Percentiles rank a stretch among this genome's conserved stretches.
Conservation (phyloP, 2,113 vertebrate species). For the Conger conger region DNA sequence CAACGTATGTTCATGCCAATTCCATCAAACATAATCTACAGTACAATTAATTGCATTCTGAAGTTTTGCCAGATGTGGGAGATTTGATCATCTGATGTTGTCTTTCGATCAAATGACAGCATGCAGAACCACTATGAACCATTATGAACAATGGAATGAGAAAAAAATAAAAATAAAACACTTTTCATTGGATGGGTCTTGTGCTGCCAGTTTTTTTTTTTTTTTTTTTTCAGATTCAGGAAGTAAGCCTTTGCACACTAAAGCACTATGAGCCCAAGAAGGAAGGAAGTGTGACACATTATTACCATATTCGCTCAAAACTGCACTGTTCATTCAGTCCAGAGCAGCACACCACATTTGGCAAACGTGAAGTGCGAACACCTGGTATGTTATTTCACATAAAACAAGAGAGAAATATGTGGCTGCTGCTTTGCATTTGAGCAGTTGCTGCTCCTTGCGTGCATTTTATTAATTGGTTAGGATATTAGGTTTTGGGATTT, state of each 20-base stretch:
- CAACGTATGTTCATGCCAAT: background rate
- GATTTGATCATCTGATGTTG: background rate
- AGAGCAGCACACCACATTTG: constrained; percentile 7
- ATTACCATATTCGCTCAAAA: background rate
- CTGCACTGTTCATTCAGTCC: background rate
- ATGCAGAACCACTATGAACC: no score
- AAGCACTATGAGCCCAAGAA: background rate
- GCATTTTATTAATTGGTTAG: background rate
- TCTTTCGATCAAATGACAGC: background rate
- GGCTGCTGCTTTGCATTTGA: background rate
- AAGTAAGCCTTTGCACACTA: background rate
- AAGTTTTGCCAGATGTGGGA: constrained; percentile 3
- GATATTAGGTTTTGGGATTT: background rate
- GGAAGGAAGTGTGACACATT: background rate
- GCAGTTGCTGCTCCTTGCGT: background rate
- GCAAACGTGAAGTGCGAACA: background rate
- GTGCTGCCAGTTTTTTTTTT: background rate
- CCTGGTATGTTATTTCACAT: constrained; percentile 5
- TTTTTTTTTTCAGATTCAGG: background rate
- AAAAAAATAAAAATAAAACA: background rate
- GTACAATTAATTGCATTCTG: background rate
- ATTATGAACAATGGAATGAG: background rate
- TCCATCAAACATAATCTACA: background rate
- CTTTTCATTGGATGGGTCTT: background rate
- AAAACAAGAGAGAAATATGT: background rate